A percentile compares a stretch with the other conserved stretches of the same genome.
Evolutionary conservation across 2,113 vertebrate genomes (phyloP).

Genomic region (Opisthocomus hoazin): DNA sequence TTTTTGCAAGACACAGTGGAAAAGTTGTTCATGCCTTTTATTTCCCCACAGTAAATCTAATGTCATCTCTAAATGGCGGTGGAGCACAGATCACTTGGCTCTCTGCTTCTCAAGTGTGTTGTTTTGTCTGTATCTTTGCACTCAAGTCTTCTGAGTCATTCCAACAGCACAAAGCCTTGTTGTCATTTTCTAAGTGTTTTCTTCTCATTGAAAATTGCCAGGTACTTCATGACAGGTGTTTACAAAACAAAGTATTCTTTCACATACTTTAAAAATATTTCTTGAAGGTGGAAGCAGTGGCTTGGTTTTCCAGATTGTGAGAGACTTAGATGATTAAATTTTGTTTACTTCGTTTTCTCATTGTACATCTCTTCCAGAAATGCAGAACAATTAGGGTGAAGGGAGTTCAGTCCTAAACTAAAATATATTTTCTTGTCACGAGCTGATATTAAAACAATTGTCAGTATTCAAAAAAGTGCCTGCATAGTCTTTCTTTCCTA

Average conservation of each 20-base stretch:
- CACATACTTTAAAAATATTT: not conserved
- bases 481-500: not conserved
- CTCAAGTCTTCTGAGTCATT: not conserved
- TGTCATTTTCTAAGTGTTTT: not conserved
- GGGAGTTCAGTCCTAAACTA: not conserved
- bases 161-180: not conserved
- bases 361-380: not conserved
- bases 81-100: not conserved
- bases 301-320: not conserved
- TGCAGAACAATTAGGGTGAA: not conserved
- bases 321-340: not conserved
- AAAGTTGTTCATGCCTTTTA: not conserved
- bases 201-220: not conserved
- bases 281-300: not conserved
- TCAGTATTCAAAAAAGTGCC: not conserved
- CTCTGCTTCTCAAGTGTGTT: not conserved
- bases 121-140: not conserved
- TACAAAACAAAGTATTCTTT: not conserved
- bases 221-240: not conserved
- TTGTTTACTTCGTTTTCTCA: not conserved
- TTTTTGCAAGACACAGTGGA: not conserved
- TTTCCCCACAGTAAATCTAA: not conserved
- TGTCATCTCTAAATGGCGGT: not conserved
- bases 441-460: not conserved
- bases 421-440: not conserved